Conservation (phyloP, 2,797 vertebrate species). For the Phalanger gymnotis region DNA sequence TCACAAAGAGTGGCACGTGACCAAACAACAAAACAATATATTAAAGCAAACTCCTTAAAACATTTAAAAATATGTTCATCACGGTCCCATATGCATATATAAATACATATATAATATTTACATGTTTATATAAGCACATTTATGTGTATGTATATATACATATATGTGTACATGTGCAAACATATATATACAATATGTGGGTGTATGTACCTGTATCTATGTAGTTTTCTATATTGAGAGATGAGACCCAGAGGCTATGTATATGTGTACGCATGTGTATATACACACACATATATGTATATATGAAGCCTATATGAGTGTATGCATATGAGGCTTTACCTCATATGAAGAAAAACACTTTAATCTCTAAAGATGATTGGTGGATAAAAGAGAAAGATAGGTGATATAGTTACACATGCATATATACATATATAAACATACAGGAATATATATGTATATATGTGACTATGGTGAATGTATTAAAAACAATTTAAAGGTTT, state of each 20-base stretch:
- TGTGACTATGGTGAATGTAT: not conserved
- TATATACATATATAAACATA: not conserved
- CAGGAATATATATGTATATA: not conserved
- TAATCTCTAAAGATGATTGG: not conserved
- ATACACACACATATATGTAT: not conserved
- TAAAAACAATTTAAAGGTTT: not conserved
- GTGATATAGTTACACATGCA: accelerated
- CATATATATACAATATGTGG: too few species aligned
- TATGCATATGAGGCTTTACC: not conserved
- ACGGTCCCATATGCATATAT: too few species aligned
- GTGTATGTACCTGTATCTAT: too few species aligned
- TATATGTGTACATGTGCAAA: too few species aligned
- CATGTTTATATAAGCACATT: too few species aligned
- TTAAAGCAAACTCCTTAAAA: too few species aligned
- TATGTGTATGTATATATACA: too few species aligned
- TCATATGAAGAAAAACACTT: not conserved
- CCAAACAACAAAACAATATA: too few species aligned
- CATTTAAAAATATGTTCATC: too few species aligned
- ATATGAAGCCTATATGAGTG: not conserved
- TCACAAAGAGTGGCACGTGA: too few species aligned
- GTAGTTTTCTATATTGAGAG: not conserved
- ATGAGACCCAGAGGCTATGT: not conserved
- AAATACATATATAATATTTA: too few species aligned
- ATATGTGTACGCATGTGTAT: too few species aligned
- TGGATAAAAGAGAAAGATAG: not conserved